Base-by-base conservation (phyloP, 35 echinoderm and acorn worm genomes). In the Ophioderma brevispina region DNA sequence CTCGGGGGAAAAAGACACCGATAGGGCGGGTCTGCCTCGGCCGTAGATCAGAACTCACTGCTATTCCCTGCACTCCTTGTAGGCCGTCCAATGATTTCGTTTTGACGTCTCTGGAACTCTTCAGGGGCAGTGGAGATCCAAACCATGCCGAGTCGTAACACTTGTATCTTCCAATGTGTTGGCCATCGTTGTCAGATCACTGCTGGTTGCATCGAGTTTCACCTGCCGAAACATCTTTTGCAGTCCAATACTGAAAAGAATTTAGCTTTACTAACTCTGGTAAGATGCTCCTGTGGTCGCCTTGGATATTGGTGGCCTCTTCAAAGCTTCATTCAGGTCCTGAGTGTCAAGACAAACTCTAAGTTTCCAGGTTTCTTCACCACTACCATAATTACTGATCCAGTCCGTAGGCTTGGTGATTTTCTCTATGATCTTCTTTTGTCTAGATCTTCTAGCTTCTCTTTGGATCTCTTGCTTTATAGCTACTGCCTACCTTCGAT, bases 311-410 rank as follows among this genome's bases (percentile, higher is more conserved):
- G 91, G 87, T 55, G 80, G 84, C 30, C 59, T 6, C 23, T 70
- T 89, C n/a, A 97, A 49, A 23, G 82, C 95, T 77, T 89, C 88
- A 43, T 97, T 94, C 3, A 91, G 77, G 40, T 97, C 95, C 23
- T 4, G 10, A 4, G 59, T 8, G 23, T 70, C 59, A 15, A 70
- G 28, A 25, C 59, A 70, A 3, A 70, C 17, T 70, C 59, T 70
- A 4, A 70, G 59, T 70, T 70, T 70, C 28, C 59, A 13, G 11
- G 78, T 32, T 70, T 94, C 91, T 1, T 50, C 86, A 21, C 91
- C 79, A 30, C 84, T 79, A 19, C 91, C 79, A 1, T 94, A 76
- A 36, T 89, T 94, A 0, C 84, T 89, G 4, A 97, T 88, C 95
- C 95, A 97, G 21, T 88, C 80, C 32, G 92, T 97, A 36, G 85